These are phyloP conservation scores for Rhizomys pruinosus DNA, from an alignment of 2,113 vertebrate species.

Conservation along the genomic window DNA sequence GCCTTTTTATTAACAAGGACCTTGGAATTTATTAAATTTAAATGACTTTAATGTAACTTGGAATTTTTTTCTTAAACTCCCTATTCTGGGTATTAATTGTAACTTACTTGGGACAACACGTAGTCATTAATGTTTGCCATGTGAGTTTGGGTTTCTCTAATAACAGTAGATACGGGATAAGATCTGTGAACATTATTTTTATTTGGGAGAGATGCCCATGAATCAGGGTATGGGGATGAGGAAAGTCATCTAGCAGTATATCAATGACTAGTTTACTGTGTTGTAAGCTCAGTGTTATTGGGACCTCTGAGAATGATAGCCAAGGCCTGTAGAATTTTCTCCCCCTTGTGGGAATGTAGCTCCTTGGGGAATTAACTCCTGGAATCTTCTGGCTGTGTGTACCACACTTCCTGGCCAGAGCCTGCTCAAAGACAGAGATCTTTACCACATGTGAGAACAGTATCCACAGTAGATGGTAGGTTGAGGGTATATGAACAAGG, in stretches of 20 bases:
- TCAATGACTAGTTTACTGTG: not conserved
- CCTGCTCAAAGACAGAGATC: not conserved
- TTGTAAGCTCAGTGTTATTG: not conserved
- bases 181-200: not conserved
- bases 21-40: conserved; percentile 41
- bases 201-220: not conserved
- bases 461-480: not conserved
- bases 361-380: conserved; percentile 39
- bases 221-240: not conserved
- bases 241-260: not conserved
- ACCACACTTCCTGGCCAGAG: not conserved
- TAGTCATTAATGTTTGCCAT: not conserved
- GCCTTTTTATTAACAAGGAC: not conserved
- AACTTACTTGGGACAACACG: conserved; percentile 34
- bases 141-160: conserved; percentile 7
- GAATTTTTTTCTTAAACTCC: conserved; percentile 39
- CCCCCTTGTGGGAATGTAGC: not conserved
- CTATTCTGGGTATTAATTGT: conserved; percentile 34
- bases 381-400: not conserved
- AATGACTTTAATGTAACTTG: conserved; percentile 45
- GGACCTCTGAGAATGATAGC: not conserved
- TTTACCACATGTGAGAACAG: not conserved
- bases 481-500: not conserved
- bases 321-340: conserved; percentile 29
- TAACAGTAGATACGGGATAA: not conserved